Percentiles rank a stretch among this genome's conserved stretches.
These are phyloP conservation scores for Carcinoscorpius rotundicauda DNA, from an alignment of 1,140 invertebrate species.

Conservation along the genomic window DNA sequence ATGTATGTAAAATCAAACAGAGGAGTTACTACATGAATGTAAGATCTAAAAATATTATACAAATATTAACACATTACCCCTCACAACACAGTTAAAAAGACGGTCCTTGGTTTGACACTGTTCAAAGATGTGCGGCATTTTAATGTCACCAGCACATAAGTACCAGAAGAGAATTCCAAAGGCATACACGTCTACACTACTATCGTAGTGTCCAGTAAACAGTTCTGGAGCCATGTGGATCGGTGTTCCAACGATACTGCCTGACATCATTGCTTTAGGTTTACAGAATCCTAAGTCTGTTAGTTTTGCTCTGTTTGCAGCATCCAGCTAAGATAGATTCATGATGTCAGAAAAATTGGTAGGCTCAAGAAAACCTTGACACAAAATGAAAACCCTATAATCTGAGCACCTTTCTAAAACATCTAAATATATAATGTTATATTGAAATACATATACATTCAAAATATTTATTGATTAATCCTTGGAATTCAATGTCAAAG, in stretches of 20 bases:
- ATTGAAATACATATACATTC: conserved; percentile 14
- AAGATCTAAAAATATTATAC: no score
- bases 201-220: conserved; percentile 44
- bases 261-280: conserved; percentile 32
- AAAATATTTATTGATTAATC: no score
- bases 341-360: background rate
- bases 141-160: conserved; percentile 66
- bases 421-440: no score
- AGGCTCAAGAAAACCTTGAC: background rate
- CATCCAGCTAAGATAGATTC: conserved; percentile 43
- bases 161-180: conserved; percentile 88
- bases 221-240: no score
- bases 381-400: conserved; percentile 22
- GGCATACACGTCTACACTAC: conserved; percentile 49
- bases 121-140: conserved; percentile 65
- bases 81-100: conserved; percentile 66
- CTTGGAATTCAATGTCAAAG: no score
- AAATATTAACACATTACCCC: conserved; percentile 42
- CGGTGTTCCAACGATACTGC: no score
- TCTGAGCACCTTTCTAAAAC: conserved; percentile 25
- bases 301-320: conserved; percentile 57
- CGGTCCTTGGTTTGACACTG: conserved; percentile 77
- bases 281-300: conserved; percentile 85
- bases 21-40: no score
- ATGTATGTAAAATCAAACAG: no score